Conservation (phyloP, 2,797 vertebrate genomes). For the Chaenodraco wilsoni region DNA sequence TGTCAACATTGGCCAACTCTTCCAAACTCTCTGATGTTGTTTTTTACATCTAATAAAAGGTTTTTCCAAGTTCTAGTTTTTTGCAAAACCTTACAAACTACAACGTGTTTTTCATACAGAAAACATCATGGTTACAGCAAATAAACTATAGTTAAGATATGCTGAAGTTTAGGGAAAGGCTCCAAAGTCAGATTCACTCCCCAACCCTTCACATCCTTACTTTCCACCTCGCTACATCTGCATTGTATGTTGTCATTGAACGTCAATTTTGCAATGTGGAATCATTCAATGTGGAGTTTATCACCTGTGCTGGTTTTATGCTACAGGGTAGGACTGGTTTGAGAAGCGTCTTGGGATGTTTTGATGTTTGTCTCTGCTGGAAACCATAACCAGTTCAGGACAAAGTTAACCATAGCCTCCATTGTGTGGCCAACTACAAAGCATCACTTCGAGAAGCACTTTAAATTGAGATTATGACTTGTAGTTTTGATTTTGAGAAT, state of each 20-base stretch:
- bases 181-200: neutral
- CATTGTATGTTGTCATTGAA: neutral
- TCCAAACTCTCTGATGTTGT: neutral
- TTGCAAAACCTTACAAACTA: too few species aligned
- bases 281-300: neutral
- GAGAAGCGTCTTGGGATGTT: conserved; percentile 3
- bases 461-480: conserved; percentile 18
- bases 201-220: neutral
- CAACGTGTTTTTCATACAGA: neutral
- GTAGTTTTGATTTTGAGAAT: conserved; percentile 6
- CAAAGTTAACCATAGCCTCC: conserved; percentile 13
- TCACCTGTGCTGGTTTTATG: neutral
- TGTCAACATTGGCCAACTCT: neutral
- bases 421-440: conserved; percentile 15
- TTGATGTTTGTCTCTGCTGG: neutral
- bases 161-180: neutral
- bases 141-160: neutral
- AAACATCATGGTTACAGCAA: neutral
- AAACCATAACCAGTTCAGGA: neutral
- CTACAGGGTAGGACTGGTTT: neutral
- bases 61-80: too few species aligned
- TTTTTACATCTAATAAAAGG: too few species aligned
- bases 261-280: neutral
- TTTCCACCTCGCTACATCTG: neutral
- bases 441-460: conserved; percentile 21